These are phyloP conservation scores for Aeoliscus strigatus DNA, from an alignment of 2,797 vertebrate genomes.

Conservation along the genomic window DNA sequence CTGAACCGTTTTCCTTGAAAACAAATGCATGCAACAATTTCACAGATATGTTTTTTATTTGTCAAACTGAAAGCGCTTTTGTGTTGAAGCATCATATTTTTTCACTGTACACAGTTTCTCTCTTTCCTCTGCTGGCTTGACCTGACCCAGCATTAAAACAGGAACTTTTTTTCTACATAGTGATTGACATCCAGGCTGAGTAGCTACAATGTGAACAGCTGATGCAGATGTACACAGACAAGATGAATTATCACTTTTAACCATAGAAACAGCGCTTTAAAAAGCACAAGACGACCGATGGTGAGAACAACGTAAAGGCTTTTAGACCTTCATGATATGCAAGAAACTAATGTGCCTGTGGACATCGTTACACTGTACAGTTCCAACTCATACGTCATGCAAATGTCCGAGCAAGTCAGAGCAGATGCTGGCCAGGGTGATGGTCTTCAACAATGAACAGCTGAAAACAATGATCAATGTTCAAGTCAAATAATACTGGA, in stretches of 20 bases:
- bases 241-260: slow-evolving; percentile 41
- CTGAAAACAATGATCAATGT: slow-evolving; percentile 38
- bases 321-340: slow-evolving; percentile 48
- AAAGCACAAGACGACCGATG: slow-evolving; percentile 59
- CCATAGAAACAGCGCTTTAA: slow-evolving; percentile 51
- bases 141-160: slow-evolving; percentile 57
- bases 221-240: slow-evolving; percentile 54
- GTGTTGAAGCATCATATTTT: slow-evolving; percentile 68
- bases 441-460: slow-evolving; percentile 34
- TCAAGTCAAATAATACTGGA: slow-evolving; percentile 39
- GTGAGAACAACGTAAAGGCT: slow-evolving; percentile 55
- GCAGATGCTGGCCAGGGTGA: slow-evolving; percentile 47
- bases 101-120: slow-evolving; percentile 69
- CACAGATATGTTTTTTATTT: slow-evolving; percentile 79
- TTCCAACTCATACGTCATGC: slow-evolving; percentile 60
- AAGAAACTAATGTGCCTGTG: slow-evolving; percentile 62
- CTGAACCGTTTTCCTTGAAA: too few relatives aligned
- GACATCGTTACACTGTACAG: slow-evolving; percentile 47
- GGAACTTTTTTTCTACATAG: slow-evolving; percentile 65
- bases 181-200: slow-evolving; percentile 58
- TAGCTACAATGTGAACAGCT: slow-evolving; percentile 50
- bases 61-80: slow-evolving; percentile 74
- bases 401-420: slow-evolving; percentile 49
- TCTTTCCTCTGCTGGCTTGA: slow-evolving; percentile 56
- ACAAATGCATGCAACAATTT: slow-evolving; percentile 32